Conservation (phyloP, 2,888 invertebrate genomes). For the Amiota mariae region DNA sequence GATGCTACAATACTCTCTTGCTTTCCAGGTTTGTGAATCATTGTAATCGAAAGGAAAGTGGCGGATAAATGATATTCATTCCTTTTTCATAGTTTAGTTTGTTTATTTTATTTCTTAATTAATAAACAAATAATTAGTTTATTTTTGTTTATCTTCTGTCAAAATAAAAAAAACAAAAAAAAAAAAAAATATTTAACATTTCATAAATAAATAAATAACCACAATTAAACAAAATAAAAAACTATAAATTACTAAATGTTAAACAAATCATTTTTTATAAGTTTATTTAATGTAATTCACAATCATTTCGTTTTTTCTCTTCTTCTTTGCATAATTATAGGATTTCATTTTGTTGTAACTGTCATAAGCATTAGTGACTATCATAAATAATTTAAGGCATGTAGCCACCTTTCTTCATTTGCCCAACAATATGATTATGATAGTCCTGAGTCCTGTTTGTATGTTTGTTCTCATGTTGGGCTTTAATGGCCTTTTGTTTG, state of each 20-base stretch:
- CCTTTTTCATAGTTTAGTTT: too few species aligned
- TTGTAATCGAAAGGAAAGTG: too few species aligned
- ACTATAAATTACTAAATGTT: neutral
- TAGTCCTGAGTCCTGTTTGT: neutral
- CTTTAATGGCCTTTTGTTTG: neutral
- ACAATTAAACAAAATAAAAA: neutral
- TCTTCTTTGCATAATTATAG: neutral
- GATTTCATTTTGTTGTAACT: conserved; percentile 21
- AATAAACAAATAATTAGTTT: too few species aligned
- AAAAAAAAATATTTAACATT: too few species aligned
- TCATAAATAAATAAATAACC: too few species aligned
- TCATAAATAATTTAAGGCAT: conserved; percentile 21
- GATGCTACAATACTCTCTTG: too few species aligned
- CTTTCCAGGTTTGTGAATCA: too few species aligned
- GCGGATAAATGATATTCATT: too few species aligned
- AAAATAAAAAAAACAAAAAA: too few species aligned
- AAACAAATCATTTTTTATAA: neutral
- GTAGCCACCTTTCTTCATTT: neutral
- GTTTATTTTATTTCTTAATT: too few species aligned
- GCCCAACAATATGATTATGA: neutral
- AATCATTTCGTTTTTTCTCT: neutral
- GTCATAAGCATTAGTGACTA: conserved; percentile 23
- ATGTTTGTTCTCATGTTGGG: neutral
- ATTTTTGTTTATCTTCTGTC: too few species aligned
- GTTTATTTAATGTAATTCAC: neutral